A percentile compares a stretch with the other conserved stretches of the same genome.
These are phyloP conservation scores for Nyctereutes procyonoides DNA, from an alignment of 2,113 vertebrate genomes.

Conservation along the genomic window DNA sequence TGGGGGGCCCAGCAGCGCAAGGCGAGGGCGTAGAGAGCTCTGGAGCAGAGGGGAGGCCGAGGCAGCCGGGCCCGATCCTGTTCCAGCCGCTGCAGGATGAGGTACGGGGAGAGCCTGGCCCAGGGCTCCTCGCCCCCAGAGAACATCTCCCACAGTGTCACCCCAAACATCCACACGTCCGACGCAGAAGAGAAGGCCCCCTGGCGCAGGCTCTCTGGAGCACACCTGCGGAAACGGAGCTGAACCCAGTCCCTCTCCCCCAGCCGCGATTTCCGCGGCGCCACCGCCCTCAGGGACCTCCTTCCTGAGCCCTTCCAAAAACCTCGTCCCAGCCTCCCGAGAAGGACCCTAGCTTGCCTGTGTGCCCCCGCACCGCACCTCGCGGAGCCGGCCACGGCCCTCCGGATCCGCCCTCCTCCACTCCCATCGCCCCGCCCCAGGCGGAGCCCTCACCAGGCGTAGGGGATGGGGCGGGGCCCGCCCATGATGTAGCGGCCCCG, in stretches of 20 bases:
- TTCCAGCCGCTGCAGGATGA: slow-evolving; percentile 91
- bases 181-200: slow-evolving; percentile 93
- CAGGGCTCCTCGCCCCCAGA: slow-evolving; percentile 94
- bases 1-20: slow-evolving; percentile 90
- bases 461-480: slow-evolving; percentile 91
- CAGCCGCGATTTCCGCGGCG: background rate
- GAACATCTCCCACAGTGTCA: slow-evolving; percentile 96
- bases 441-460: slow-evolving; percentile 90
- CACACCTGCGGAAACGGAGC: slow-evolving; percentile 88
- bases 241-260: background rate
- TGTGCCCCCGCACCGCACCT: background rate
- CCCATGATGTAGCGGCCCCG: slow-evolving; percentile 92
- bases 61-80: slow-evolving; percentile 90
- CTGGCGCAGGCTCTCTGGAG: slow-evolving; percentile 92
- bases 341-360: too few relatives aligned
- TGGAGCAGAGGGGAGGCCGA: slow-evolving; percentile 89
- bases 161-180: slow-evolving; percentile 95
- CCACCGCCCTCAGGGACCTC: background rate
- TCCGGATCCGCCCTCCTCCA: background rate
- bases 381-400: background rate
- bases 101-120: slow-evolving; percentile 74
- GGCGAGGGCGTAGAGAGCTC: slow-evolving; percentile 89
- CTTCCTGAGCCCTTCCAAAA: background rate
- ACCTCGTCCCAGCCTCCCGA: background rate
- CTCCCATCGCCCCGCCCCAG: too few relatives aligned